Evolutionary conservation across 2,113 vertebrate genomes (phyloP), one percentile per base, ranked within the genome.

Genomic region (Bos indicus): DNA sequence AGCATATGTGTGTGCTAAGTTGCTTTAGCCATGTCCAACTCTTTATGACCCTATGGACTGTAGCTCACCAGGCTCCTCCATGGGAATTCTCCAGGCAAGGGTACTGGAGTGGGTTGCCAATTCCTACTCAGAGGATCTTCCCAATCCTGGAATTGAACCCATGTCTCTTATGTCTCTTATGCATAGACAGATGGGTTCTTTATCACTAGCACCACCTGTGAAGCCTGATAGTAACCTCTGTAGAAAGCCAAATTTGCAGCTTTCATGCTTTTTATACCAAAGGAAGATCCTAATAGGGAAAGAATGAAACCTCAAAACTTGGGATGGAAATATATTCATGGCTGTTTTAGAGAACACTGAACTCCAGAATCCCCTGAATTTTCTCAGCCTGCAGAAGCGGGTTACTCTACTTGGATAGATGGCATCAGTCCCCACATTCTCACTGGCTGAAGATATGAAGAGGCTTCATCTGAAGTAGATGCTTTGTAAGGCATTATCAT

Each of bases 1-100:
- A n/a, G 33, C 71, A 25, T 77, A 0, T 3, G 36, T 74, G 11
- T 0, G 0, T 25, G 71, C 36, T 25, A 74, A 74, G 21, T 2
- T 3, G 36, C 71, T 74, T 43, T 7, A 74, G 36, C 25, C 0
- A 0, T 43, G 71, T 43, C 36, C 36, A 40, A 7, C 36, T 74
- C 36, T 74, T 71, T 6, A 40, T 14, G n/a, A 74, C 11, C 17
- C 11, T 23, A 14, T 74, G 71, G 71, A 43, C 36, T 74, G 11
- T 25, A 74, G 71, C 21, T 40, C 21, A 74, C 71, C 71, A 43
- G 71, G 71, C 19, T 74, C 36, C 71, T 25, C 71, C 36, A 74
- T 74, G 36, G 36, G 36, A 74, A 36, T 74, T 74, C 71, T 74
- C 36, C 36, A 74, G 71, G 71, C 36, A 74, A 43, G 36, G 40